These are phyloP conservation scores for Lutraria rhynchaena DNA, from an alignment of 1,140 invertebrate genomes.

Conservation along the genomic window DNA sequence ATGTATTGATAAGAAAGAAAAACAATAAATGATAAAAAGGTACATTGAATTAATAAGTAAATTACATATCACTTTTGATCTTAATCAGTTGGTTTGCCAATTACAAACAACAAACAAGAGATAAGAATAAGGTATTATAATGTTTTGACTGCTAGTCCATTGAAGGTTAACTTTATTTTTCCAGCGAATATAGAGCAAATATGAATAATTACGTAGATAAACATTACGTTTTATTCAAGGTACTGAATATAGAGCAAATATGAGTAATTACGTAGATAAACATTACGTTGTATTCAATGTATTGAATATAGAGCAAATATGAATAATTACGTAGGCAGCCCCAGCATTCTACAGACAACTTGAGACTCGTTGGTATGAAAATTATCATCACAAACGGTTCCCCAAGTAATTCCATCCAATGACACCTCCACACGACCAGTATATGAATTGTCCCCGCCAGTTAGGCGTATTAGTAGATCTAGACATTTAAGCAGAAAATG, in stretches of 20 bases:
- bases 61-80: no score
- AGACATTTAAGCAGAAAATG: no score
- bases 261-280: not conserved
- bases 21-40: no score
- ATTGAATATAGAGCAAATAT: not conserved
- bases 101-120: no score
- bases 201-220: not conserved
- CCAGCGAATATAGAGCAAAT: not conserved
- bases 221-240: not conserved
- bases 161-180: not conserved
- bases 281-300: not conserved
- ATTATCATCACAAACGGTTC: not conserved
- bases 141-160: no score
- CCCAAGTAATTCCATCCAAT: not conserved
- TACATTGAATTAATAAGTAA: no score
- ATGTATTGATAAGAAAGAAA: no score
- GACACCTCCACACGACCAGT: not conserved
- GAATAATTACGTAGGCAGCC: not conserved
- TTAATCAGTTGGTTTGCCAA: no score
- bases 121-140: no score
- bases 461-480: not conserved
- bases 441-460: not conserved
- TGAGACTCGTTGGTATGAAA: not conserved
- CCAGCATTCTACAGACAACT: conserved; percentile 11
- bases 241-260: not conserved